phyloP scores from a whole-genome alignment of 2,797 vertebrate genomes.

The Lepilemur ruficaudatus region DNA sequence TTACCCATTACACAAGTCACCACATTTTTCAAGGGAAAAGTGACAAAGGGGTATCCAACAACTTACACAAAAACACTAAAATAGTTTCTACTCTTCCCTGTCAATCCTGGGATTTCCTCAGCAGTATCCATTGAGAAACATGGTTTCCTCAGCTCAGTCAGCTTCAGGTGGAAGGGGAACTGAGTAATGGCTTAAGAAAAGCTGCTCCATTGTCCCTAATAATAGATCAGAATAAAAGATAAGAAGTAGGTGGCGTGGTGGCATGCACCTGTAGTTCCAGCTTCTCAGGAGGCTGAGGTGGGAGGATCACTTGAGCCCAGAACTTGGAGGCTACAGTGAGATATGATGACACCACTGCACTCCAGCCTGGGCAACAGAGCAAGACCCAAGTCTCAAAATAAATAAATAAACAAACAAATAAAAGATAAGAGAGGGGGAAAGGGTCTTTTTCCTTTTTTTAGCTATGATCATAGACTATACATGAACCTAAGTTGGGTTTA shows the following conservation, averaged over 20 bases:
- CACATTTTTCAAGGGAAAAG: background rate
- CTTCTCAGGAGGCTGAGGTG: background rate
- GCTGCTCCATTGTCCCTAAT: background rate
- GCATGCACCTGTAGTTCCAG: too few relatives aligned
- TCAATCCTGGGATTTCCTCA: background rate
- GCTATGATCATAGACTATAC: background rate
- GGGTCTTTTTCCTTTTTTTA: background rate
- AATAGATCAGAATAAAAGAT: conserved; percentile 9
- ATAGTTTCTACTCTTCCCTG: background rate
- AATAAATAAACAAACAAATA: too few relatives aligned
- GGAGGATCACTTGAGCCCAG: background rate
- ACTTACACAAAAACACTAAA: background rate
- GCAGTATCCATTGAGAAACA: background rate
- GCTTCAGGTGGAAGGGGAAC: background rate
- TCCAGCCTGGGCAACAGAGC: background rate
- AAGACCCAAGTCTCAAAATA: background rate
- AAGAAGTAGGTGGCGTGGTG: background rate
- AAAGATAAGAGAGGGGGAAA: background rate
- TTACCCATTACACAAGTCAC: background rate
- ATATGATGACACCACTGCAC: background rate
- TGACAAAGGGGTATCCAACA: background rate
- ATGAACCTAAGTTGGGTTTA: conserved; percentile 5
- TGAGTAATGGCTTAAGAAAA: background rate
- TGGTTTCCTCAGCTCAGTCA: background rate
- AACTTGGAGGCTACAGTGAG: background rate